Conservation (phyloP, 2,888 invertebrate species). For the Nymphalis urticae region DNA sequence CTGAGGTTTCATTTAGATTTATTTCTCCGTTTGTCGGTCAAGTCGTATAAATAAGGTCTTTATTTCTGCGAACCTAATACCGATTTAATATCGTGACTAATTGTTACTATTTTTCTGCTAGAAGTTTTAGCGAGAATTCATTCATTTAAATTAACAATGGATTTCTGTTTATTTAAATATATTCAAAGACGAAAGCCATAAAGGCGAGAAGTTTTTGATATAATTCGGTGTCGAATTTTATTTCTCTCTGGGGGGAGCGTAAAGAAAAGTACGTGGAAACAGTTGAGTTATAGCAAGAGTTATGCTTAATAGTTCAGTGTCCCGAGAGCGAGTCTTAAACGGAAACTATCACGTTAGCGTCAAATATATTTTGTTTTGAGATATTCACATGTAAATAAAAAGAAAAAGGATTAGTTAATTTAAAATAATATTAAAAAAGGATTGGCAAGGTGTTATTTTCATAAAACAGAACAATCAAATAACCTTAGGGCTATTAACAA, state of each 20-base stretch:
- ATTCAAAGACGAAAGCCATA: not conserved
- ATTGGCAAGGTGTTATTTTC: too few relatives aligned
- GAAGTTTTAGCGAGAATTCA: constrained; percentile 1
- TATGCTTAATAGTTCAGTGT: too few relatives aligned
- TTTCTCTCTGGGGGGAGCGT: not conserved
- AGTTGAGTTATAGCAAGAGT: too few relatives aligned
- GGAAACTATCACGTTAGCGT: not conserved
- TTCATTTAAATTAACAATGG: not conserved
- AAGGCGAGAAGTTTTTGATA: not conserved
- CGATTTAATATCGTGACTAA: constrained; percentile 15
- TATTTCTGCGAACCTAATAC: constrained; percentile 22
- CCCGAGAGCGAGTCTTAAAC: not conserved
- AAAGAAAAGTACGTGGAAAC: not conserved
- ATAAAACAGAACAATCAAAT: too few relatives aligned
- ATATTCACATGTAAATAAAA: too few relatives aligned
- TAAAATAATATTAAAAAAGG: too few relatives aligned
- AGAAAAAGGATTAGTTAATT: too few relatives aligned
- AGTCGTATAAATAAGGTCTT: constrained; percentile 40
- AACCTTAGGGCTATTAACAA: too few relatives aligned
- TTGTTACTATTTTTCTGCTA: constrained; percentile 1
- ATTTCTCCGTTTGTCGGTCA: constrained; percentile 63
- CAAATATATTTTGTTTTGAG: too few relatives aligned
- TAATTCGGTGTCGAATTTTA: constrained; percentile 1
- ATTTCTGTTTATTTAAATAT: too few relatives aligned
- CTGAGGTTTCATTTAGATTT: constrained; percentile 71